phyloP scores from a whole-genome alignment of 1,140 invertebrate genomes.

The Sminthurides bifidus region DNA sequence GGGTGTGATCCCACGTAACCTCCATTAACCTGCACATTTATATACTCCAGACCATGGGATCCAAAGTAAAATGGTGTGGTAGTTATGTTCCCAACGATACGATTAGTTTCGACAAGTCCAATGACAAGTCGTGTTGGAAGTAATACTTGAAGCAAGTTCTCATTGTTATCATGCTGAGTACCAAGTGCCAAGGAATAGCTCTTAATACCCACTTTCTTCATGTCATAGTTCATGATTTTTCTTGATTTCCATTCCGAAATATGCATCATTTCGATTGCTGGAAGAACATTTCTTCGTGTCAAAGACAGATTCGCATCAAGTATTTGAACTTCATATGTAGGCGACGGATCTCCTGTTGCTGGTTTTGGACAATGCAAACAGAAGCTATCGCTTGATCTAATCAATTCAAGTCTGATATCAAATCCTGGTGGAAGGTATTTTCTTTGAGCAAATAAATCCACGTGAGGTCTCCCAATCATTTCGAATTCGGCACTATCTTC shows the following conservation, averaged over 20 bases:
- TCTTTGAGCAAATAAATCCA: conserved; percentile 20
- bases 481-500: too few relatives aligned
- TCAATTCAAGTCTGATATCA: conserved; percentile 7
- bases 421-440: conserved; percentile 17
- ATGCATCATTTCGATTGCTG: conserved; percentile 4
- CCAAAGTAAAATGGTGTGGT: conserved; percentile 14
- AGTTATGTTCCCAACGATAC: conserved; percentile 9
- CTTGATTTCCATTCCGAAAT: conserved; percentile 3
- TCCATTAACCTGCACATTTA: conserved; percentile 10
- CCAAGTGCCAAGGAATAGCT: conserved; percentile 11
- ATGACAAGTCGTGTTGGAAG: conserved; percentile 24
- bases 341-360: not conserved
- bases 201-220: conserved; percentile 15
- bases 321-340: conserved; percentile 6
- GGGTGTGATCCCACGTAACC: not conserved
- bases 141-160: conserved; percentile 16
- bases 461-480: conserved; percentile 20
- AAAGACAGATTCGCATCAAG: conserved; percentile 9
- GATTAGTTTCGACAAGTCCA: conserved; percentile 13
- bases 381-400: not conserved
- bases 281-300: conserved; percentile 4
- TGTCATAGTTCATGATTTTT: conserved; percentile 8
- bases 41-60: not conserved
- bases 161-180: conserved; percentile 5
- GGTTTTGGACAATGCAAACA: not conserved